These are phyloP conservation scores for Amblyopsis hoosieri DNA, from an alignment of 2,797 vertebrate species.

Conservation along the genomic window DNA sequence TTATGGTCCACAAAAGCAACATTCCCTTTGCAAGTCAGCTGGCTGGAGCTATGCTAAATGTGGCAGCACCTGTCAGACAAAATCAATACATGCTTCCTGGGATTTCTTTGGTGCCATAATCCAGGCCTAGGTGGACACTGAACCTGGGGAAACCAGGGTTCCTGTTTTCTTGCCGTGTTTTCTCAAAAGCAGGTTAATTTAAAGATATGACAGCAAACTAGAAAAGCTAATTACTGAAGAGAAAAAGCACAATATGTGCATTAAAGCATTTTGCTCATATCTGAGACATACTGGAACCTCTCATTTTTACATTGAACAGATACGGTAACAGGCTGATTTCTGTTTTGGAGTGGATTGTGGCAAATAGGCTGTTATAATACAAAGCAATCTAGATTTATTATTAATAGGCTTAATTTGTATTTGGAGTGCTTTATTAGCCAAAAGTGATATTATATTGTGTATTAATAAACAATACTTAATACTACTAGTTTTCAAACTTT, in stretches of 20 bases:
- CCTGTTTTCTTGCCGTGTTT: constrained; percentile 83
- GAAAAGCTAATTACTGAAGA: constrained; percentile 83
- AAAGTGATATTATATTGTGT: neutral
- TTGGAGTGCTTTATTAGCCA: neutral
- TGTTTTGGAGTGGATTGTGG: neutral
- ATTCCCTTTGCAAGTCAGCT: constrained; percentile 82
- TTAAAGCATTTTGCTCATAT: constrained; percentile 43
- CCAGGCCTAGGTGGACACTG: constrained; percentile 81
- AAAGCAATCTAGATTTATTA: neutral
- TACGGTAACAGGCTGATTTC: constrained; percentile 13
- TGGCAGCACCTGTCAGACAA: constrained; percentile 90
- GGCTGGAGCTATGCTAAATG: constrained; percentile 85
- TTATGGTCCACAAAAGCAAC: too few relatives aligned
- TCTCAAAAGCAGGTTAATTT: constrained; percentile 80
- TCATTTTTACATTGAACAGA: constrained; percentile 14
- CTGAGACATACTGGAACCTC: constrained; percentile 14
- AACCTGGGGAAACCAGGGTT: constrained; percentile 81
- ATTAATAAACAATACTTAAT: too few relatives aligned
- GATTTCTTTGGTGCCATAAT: constrained; percentile 88
- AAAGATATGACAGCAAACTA: constrained; percentile 81
- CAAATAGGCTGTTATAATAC: constrained; percentile 20
- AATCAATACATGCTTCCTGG: constrained; percentile 90
- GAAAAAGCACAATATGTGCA: constrained; percentile 42
- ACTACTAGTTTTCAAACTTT: too few relatives aligned
- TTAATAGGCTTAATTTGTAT: constrained; percentile 14